Base-by-base conservation (phyloP, 1,140 invertebrate species). In the Pteromalus puparum region DNA sequence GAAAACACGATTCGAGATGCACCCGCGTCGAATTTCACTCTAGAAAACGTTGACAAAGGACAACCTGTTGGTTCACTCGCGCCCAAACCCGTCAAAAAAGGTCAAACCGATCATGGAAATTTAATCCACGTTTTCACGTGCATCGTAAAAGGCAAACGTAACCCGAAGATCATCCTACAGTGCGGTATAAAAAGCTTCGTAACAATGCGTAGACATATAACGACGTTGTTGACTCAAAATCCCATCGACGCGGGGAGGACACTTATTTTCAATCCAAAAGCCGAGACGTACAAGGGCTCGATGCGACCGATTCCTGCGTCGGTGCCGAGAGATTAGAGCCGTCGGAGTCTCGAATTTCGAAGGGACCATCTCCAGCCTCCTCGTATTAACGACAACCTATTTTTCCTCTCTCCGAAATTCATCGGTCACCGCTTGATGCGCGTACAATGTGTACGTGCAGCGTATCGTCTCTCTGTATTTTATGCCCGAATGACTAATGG, bases 371-470 rank as follows among this genome's bases (percentile, higher is more conserved):
- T 30, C 72, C 30, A 38, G 15, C 30, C 30, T 34, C 30, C 30
- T 34, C 38, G 38, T 42, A 42, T 42, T 42, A 42, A 21, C 13
- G 21, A 28, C 74, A 74, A 74, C 72, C 72, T 74, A 34, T 76
- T 76, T 46, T 76, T 48, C 46, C 74, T 76, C 38, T 76, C 74
- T n/a, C 26, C 74, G 15, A 42, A 76, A 26, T 24, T 53, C 74
- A 48, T 76, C 74, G 7, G 13, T 75, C 73, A 46, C 21, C 38
- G 28, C 70, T 42, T 42, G 34, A 7, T 18, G 24, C 10, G 67
- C 24, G 67, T 13, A 65, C 24, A 34, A n/a, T n/a, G n/a, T 5
- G 30, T 34, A 34, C 30, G 30, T 0, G 30, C 30, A 34, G 28
- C 21, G 67, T 70, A 13, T 70, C 67, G 24, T 12, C 26, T 30